phyloP scores from a whole-genome alignment of 2,113 vertebrate species.

The Cyphomyrus plagiostoma region DNA sequence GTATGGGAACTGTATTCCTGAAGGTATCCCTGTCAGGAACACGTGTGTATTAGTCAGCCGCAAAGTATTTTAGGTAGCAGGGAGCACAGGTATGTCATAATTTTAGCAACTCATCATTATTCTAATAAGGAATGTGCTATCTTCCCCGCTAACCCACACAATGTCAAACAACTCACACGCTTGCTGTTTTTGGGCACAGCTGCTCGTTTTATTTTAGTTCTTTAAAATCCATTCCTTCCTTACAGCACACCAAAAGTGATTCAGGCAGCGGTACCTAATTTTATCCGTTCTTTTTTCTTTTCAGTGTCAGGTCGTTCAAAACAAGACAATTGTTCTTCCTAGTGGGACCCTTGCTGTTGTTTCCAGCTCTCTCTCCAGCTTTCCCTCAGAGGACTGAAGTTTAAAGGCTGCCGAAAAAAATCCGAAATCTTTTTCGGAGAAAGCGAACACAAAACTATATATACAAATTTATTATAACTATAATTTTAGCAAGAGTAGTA shows the following conservation, averaged over 20 bases:
- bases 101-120: neutral
- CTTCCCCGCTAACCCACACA: neutral
- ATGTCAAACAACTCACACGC: neutral
- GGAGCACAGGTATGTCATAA: neutral
- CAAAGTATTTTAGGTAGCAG: neutral
- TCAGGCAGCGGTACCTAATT: neutral
- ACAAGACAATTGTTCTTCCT: neutral
- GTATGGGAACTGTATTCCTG: neutral
- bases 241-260: neutral
- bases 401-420: neutral
- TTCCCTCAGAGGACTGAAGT: neutral
- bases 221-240: neutral
- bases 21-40: neutral
- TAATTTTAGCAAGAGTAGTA: neutral
- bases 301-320: neutral
- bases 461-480: neutral
- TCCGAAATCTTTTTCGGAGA: neutral
- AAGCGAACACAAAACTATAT: neutral
- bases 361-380: neutral
- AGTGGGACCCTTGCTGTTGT: neutral
- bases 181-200: neutral
- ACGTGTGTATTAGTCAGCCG: neutral
- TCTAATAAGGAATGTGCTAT: neutral
- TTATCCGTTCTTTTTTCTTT: neutral
- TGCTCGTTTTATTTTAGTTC: neutral